Conservation (phyloP, 2,797 vertebrate genomes). For the Sebastes minor region DNA sequence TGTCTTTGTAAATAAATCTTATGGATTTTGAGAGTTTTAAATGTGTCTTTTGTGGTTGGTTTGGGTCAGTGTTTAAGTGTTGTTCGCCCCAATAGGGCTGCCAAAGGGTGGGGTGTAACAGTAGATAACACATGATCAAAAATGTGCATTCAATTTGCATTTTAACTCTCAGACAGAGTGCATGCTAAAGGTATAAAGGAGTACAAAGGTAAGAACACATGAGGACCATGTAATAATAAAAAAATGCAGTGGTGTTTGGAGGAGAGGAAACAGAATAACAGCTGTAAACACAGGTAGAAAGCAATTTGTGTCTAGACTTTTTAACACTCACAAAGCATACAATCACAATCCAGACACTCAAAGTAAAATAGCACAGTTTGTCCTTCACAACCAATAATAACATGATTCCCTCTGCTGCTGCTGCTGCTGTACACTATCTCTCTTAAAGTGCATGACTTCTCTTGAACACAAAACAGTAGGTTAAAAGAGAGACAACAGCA, state of each 20-base stretch:
- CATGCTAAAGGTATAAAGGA: background rate
- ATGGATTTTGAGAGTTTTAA: too few species aligned
- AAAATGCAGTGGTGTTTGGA: background rate
- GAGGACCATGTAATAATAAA: background rate
- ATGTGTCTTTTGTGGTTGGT: too few species aligned
- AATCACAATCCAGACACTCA: background rate
- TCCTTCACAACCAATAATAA: background rate
- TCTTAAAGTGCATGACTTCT: background rate
- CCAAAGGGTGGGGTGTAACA: too few species aligned
- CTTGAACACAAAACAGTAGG: background rate
- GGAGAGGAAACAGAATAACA: background rate
- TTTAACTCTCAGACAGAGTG: background rate
- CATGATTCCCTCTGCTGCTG: background rate
- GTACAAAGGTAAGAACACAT: background rate
- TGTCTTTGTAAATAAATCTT: too few species aligned
- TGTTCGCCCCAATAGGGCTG: too few species aligned
- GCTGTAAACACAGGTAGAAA: background rate
- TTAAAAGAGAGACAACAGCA: slow-evolving; percentile 21
- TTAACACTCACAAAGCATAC: background rate
- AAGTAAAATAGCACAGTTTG: background rate
- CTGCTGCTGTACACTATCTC: background rate
- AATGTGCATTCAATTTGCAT: background rate
- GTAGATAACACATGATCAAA: background rate
- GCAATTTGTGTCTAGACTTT: background rate
- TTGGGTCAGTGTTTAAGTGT: too few species aligned